Base-by-base conservation (phyloP, 2,113 vertebrate genomes). In the Pseudopodoces humilis region DNA sequence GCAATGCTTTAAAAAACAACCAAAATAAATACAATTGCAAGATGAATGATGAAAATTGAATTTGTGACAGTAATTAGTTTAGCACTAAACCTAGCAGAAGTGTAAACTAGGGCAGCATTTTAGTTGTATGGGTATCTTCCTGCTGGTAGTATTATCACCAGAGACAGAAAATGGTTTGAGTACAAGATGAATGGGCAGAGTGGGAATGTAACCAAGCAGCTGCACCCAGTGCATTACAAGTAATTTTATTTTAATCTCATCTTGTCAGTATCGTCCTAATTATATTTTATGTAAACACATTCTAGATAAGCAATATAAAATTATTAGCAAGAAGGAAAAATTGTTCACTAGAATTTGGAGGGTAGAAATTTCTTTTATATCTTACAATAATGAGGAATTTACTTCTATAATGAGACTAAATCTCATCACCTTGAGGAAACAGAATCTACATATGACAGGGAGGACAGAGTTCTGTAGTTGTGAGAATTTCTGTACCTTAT, bases 201-300 rank as follows among this genome's bases (percentile, higher is more conserved):
- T 22, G 49, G 64, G 79, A 88, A 90, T 47, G 75, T 37, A 83
- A 96, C 46, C 67, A 88, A 74, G 76, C 75, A 90, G 90, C 76
- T 94, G 93, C 0, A 0, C 67, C 27, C 75, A 52, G 67, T 63
- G 47, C 68, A 49, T 86, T 67, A 67, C n/a, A 82, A 87, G 46
- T 68, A 86, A 86, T 85, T 95, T 87, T 79, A 89, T 77, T 94
- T 95, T 86, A 88, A 88, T 95, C 79, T 86, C 64, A 83, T 83
- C 64, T 83, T 7, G 2, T 72, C 37, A 24, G n/a, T 63, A 47
- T 75, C 86, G 55, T 86, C 44, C 80, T 94, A 89, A 87, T 94
- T 92, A 56, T 86, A 44, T 75, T 92, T 94, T 80, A 86, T 74
- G 52, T 86, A 93, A 94, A 33, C 15, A 37, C n/a, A 43, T 75